Conservation (phyloP, 1,140 invertebrate species). For the Nymphalis io region DNA sequence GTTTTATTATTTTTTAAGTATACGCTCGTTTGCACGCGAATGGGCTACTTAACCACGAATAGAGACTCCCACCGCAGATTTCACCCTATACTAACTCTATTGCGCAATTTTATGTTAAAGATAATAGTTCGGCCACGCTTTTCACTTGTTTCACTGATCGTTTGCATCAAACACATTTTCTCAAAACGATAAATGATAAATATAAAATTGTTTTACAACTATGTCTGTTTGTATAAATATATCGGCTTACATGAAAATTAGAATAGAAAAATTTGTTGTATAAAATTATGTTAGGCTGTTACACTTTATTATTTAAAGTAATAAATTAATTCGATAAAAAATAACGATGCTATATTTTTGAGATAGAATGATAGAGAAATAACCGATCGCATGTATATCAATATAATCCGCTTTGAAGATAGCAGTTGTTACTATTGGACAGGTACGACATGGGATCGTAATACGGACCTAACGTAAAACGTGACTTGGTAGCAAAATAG, state of each 20-base stretch:
- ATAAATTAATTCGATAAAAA: conserved; percentile 11
- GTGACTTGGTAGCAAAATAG: conserved; percentile 38
- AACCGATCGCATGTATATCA: conserved; percentile 52
- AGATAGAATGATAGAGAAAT: conserved; percentile 44
- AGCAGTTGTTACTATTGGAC: conserved; percentile 44
- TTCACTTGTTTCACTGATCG: conserved; percentile 61
- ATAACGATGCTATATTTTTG: conserved; percentile 49
- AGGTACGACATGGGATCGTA: conserved; percentile 49
- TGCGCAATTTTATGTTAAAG: conserved; percentile 69
- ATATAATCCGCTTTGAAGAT: conserved; percentile 42
- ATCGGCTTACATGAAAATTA: no score
- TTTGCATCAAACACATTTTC: conserved; percentile 22
- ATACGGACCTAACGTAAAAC: conserved; percentile 43
- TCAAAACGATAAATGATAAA: neutral
- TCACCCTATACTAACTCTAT: conserved; percentile 65
- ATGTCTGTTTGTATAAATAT: neutral
- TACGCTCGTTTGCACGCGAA: conserved; percentile 81
- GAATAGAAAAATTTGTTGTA: no score
- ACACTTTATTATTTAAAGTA: no score
- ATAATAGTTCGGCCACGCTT: conserved; percentile 75
- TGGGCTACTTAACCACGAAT: conserved; percentile 81
- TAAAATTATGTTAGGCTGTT: no score
- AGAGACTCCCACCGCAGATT: conserved; percentile 59
- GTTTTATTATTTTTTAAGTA: conserved; percentile 80
- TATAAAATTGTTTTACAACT: neutral